Evolutionary conservation across 1,140 invertebrate genomes (phyloP).

Genomic region (Dinothrombium tinctorium): DNA sequence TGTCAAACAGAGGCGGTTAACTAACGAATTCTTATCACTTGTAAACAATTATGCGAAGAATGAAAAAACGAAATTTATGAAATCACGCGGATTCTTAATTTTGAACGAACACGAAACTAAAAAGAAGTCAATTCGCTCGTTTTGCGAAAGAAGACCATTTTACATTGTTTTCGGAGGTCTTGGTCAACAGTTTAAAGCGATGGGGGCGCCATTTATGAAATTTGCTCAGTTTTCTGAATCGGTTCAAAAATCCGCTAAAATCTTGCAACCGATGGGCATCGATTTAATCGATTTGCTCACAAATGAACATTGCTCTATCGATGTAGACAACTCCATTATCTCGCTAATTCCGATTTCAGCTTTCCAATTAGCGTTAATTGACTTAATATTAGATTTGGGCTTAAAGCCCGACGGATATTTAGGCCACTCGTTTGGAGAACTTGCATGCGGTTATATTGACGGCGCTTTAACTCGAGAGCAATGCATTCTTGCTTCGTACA

Average conservation of each 20-base stretch:
- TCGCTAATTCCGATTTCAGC: slow-evolving; percentile 79
- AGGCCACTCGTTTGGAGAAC: slow-evolving; percentile 28
- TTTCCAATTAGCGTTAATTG: slow-evolving; percentile 30
- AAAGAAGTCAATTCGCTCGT: too few relatives aligned
- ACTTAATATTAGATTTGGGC: slow-evolving; percentile 22
- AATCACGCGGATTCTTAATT: neutral
- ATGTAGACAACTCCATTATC: slow-evolving; percentile 38
- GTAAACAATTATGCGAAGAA: slow-evolving; percentile 18
- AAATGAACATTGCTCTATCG: neutral
- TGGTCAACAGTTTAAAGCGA: slow-evolving; percentile 87
- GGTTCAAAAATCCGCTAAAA: slow-evolving; percentile 43
- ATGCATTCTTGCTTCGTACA: slow-evolving; percentile 37
- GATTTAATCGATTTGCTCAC: slow-evolving; percentile 50
- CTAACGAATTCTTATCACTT: slow-evolving; percentile 20
- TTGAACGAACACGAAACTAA: too few relatives aligned
- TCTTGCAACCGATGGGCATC: slow-evolving; percentile 40
- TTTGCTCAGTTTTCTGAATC: slow-evolving; percentile 51
- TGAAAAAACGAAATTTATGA: slow-evolving; percentile 1
- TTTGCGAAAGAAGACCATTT: neutral
- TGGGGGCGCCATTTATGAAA: slow-evolving; percentile 58
- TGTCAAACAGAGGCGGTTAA: slow-evolving; percentile 22
- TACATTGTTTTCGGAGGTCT: slow-evolving; percentile 55
- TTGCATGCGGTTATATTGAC: slow-evolving; percentile 32
- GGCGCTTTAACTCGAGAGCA: slow-evolving; percentile 21
- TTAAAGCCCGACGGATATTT: slow-evolving; percentile 29